Base-by-base conservation (phyloP, 2,797 vertebrate species). In the Apodemus agrarius region DNA sequence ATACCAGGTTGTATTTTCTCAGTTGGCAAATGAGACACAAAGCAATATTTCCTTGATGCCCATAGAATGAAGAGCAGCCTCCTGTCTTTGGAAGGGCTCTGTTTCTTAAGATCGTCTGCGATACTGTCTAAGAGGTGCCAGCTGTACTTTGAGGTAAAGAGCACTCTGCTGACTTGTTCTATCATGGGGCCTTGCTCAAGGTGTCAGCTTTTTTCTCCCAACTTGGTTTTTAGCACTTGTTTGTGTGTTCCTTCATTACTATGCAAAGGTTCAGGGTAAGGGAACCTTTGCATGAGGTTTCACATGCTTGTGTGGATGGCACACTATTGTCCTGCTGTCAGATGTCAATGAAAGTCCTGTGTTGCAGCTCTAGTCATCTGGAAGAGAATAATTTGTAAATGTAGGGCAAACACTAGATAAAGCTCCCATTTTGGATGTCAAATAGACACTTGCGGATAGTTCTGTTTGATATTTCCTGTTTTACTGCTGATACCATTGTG, bases 11-110 rank as follows among this genome's bases (percentile, higher is more conserved):
- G 22, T 85, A 95, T 98, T 98, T 98, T 91, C 87, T 89, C 65
- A 87, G 83, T 82, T 81, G 90, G 81, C 76, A 81, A 97, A 93
- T 80, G 17, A 97, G 87, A 97, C 13, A 96, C n/a, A 78, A 87
- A 91, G 54, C 90, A 93, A 94, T 21, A 46, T 92, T 93, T 97
- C 74, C 84, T 81, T 85, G 43, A 96, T 59, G 85, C 59, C n/a
- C 40, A 67, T 4, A 21, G 43, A 65, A 34, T 21, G 37, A 63
- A 88, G 94, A 94, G 72, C 79, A 85, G 31, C 98, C 98, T 99
- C 98, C 99, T 97, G 97, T 99, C 99, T 98, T 99, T 99, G 40
- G 99, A 99, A 75, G 99, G 98, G 97, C 99, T 98, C 96, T 97
- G 98, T 52, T 99, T 99, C 96, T 63, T 99, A 97, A 99, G 99